Percentiles rank a stretch among this genome's conserved stretches.
These are phyloP conservation scores for Elysia crispata DNA, from an alignment of 2,888 invertebrate genomes.

Conservation along the genomic window DNA sequence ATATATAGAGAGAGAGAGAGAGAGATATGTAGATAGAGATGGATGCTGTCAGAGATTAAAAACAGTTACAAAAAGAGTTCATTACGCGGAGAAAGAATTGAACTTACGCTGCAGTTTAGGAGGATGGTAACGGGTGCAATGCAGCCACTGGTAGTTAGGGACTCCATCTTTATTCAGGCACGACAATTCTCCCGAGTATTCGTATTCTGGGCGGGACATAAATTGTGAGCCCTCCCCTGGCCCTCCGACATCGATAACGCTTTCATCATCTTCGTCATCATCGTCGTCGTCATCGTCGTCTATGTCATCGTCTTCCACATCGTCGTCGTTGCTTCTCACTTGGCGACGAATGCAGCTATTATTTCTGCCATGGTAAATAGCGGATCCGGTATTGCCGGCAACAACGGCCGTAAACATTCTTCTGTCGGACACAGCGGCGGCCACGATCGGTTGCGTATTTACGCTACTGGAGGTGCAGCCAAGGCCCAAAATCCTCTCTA, in stretches of 20 bases:
- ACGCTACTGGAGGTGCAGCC: neutral
- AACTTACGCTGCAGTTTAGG: conserved; percentile 75
- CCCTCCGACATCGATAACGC: conserved; percentile 22
- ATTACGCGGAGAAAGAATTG: too few species aligned
- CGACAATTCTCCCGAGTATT: neutral
- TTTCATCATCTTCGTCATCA: conserved; percentile 11
- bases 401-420: neutral
- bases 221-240: neutral
- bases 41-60: too few species aligned
- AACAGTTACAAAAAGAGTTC: too few species aligned
- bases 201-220: neutral
- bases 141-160: conserved; percentile 70
- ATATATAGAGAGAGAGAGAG: too few species aligned
- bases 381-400: neutral
- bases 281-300: conserved; percentile 15
- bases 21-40: too few species aligned
- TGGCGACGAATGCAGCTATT: too few species aligned
- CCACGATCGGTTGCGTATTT: neutral
- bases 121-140: conserved; percentile 75
- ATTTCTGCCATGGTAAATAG: too few species aligned
- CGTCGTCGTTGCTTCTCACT: neutral
- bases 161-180: conserved; percentile 21
- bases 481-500: conserved; percentile 47
- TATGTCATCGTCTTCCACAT: neutral
- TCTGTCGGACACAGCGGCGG: neutral